Percentiles rank a stretch among this genome's conserved stretches.
phyloP scores from a whole-genome alignment of 2,113 vertebrate species.

The Python bivittatus region DNA sequence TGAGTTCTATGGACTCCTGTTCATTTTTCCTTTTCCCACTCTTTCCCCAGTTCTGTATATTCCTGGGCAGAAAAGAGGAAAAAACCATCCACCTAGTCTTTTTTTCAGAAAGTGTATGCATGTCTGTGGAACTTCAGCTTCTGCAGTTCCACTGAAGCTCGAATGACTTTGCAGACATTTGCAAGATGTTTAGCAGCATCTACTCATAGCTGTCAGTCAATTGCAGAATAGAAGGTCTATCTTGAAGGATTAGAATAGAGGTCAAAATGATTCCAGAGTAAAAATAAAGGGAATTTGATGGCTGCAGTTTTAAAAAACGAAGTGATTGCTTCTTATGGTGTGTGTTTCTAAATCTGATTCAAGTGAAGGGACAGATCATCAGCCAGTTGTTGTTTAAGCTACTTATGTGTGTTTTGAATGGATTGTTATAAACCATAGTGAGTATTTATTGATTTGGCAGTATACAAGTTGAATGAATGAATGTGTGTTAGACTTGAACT shows the following conservation, averaged over 20 bases:
- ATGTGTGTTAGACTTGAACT: conserved; percentile 58
- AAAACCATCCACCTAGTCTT: conserved; percentile 47
- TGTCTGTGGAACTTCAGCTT: conserved; percentile 23
- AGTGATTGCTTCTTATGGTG: conserved; percentile 38
- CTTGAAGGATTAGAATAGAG: conserved; percentile 47
- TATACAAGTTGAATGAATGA: neutral
- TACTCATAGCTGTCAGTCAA: conserved; percentile 58
- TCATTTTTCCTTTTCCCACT: neutral
- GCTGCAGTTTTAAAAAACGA: conserved; percentile 42
- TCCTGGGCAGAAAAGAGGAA: conserved; percentile 5
- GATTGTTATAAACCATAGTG: too few relatives aligned
- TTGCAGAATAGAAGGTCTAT: conserved; percentile 44
- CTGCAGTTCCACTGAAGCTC: conserved; percentile 39
- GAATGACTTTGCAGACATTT: conserved; percentile 35
- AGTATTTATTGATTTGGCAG: too few relatives aligned
- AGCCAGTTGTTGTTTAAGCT: neutral
- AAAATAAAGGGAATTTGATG: conserved; percentile 51
- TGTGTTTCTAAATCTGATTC: conserved; percentile 48
- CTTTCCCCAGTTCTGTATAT: accelerated
- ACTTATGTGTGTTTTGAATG: too few relatives aligned
- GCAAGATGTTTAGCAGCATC: conserved; percentile 46
- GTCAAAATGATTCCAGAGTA: conserved; percentile 52
- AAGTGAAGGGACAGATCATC: neutral
- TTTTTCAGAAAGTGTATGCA: neutral
- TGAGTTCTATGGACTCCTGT: accelerated